Evolutionary conservation across 2,888 invertebrate genomes (phyloP), one percentile per base, ranked within the genome.

Genomic region (Drosophila meridionalis): DNA sequence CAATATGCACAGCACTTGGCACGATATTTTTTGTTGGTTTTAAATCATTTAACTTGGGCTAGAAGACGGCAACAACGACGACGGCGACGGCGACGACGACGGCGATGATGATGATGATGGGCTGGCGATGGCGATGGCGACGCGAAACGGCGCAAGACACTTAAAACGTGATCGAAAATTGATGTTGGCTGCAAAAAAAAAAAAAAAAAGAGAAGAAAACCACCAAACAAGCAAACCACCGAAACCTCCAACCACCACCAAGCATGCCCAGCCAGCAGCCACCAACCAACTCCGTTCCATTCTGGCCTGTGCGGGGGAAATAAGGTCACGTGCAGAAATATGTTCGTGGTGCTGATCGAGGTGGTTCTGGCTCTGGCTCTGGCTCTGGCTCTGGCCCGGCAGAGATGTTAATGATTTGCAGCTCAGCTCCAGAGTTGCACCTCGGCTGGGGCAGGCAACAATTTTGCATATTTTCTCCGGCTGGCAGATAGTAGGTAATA

Each of bases 111-210:
- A 52, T 42, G 74, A 48, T 30, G 74, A 68, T 45, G 75, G 58
- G 69, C 40, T 40, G 76, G 70, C 58, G 80, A 70, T 68, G 73
- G 43, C 72, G 69, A 59, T 64, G 81, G 70, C 76, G 75, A 69
- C 72, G 82, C 64, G 58, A 76, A 30, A 65, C 76, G 86, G 83
- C 81, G 82, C 89, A 87, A 87, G 90, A 87, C 89, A 89, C 88
- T 89, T 85, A 87, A 87, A 87, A 87, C 87, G 89, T 87, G 87
- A 87, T 89, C 89, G 87, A 89, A 87, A 89, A 87, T 87, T 89
- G 87, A 89, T 87, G 90, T 87, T 89, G 83, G 61, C 62, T 61
- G 66, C 61, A 40, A n/a, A 40, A 32, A 50, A 48, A 7, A 28
- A 47, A 14, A 3, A 6, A 7, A 12, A 12, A 3, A 8, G 7